Conservation (phyloP, 2,113 vertebrate genomes). For the Thamnaconus septentrionalis region DNA sequence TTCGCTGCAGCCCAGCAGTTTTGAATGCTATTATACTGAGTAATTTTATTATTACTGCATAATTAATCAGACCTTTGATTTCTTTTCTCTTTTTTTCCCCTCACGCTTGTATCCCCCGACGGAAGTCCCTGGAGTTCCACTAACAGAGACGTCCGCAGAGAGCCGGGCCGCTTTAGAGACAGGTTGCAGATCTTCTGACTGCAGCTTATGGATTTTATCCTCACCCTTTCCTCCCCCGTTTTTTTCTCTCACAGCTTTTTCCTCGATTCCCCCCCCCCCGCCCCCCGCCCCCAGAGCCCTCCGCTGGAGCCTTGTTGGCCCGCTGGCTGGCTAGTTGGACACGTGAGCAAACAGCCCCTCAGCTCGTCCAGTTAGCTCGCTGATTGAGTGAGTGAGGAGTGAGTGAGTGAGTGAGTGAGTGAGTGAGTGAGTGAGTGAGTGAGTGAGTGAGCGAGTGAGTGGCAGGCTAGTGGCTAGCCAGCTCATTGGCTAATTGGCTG, state of each 20-base stretch:
- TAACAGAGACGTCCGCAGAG: constrained; percentile 5
- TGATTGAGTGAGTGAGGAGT: constrained; percentile 38
- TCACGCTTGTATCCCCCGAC: too few relatives aligned
- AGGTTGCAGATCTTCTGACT: constrained; percentile 35
- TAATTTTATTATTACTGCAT: too few relatives aligned
- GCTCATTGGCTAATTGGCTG: constrained; percentile 24
- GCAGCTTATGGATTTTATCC: constrained; percentile 40
- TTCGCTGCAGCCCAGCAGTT: too few relatives aligned
- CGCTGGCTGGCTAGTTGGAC: constrained; percentile 24
- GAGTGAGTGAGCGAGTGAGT: constrained; percentile 37
- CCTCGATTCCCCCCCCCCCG: background rate
- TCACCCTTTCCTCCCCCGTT: constrained; percentile 24
- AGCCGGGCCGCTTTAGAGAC: constrained; percentile 27
- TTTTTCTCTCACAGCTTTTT: constrained; percentile 16
- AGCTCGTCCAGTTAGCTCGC: constrained; percentile 33
- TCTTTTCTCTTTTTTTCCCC: too few relatives aligned
- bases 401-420: constrained; percentile 45
- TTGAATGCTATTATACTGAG: too few relatives aligned
- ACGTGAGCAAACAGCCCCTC: constrained; percentile 22
- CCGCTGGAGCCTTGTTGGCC: constrained; percentile 35
- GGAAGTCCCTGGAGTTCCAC: too few relatives aligned
- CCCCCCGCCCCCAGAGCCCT: too few relatives aligned
- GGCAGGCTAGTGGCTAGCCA: constrained; percentile 6
- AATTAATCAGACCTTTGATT: too few relatives aligned
- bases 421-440: constrained; percentile 38